A percentile compares a stretch with the other conserved stretches of the same genome.
Conservation (phyloP, 2,888 invertebrate species). For the Rhagium mordax region DNA sequence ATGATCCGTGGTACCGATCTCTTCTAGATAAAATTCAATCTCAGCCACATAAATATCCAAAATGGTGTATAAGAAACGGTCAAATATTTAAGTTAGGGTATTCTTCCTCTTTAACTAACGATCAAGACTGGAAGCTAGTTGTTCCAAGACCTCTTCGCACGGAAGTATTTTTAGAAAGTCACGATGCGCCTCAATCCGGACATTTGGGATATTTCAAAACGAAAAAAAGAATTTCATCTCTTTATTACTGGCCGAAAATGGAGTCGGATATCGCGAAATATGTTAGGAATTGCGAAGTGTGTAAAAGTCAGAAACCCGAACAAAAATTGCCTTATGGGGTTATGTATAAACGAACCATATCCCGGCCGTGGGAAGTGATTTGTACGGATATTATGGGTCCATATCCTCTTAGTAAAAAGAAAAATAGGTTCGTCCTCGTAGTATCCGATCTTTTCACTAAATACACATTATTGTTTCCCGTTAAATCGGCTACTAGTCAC, state of each 20-base stretch:
- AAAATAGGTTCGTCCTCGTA: constrained; percentile 30
- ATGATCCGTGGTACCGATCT: not conserved
- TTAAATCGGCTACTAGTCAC: constrained; percentile 16
- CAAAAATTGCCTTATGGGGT: constrained; percentile 23
- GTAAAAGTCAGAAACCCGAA: constrained; percentile 34
- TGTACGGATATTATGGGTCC: constrained; percentile 39
- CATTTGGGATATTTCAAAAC: constrained; percentile 35
- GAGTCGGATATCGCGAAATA: constrained; percentile 14
- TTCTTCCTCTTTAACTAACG: constrained; percentile 12
- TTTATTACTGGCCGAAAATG: constrained; percentile 37
- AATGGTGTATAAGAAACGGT: constrained; percentile 15
- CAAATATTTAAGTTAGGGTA: constrained; percentile 39
- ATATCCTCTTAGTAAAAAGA: constrained; percentile 17
- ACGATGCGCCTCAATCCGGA: constrained; percentile 28
- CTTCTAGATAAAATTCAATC: not conserved
- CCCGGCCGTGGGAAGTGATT: constrained; percentile 33
- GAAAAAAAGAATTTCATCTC: not conserved
- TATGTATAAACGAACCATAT: constrained; percentile 24
- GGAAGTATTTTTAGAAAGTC: constrained; percentile 1
- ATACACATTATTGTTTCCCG: not conserved
- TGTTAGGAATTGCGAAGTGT: constrained; percentile 28
- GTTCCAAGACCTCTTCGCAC: constrained; percentile 25
- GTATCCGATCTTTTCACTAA: constrained; percentile 33
- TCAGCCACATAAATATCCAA: not conserved
- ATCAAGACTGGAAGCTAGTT: constrained; percentile 34